Evolutionary conservation across 2,888 invertebrate genomes (phyloP), one percentile per base, ranked within the genome.

Genomic region (Drosophila multiciliata): DNA sequence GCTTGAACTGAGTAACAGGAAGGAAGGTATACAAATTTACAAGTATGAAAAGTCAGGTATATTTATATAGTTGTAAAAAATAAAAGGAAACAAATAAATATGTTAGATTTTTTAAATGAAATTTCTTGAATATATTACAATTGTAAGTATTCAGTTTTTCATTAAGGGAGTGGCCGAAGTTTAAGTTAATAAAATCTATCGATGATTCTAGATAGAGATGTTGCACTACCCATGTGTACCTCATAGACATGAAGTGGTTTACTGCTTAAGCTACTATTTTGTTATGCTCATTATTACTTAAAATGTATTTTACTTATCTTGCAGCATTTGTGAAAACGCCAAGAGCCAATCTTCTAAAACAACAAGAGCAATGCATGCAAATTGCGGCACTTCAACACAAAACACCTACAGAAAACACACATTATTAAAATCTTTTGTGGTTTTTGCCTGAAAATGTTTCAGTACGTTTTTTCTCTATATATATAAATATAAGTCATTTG

Each of bases 321-420:
- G 48, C 84, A 85, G 84, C 81, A 85, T 79, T 81, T 85, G 85
- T 83, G 84, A 84, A 83, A 62, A 68, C 85, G 76, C 71, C 68
- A 75, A 75, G 85, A 64, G 73, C 65, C 63, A 82, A 73, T 50
- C 71, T 68, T 77, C 70, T 67, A 69, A 71, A 71, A 82, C 77
- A 61, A 82, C 68, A 75, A 75, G 78, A 74, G 73, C 85, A 84
- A 83, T 87, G 88, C 84, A 85, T 85, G 84, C 81, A 73, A 62
- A 82, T 82, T 80, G 80, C 69, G 52, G 50, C 66, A 73, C 66
- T 52, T 66, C 63, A 79, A 73, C 50, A 71, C 65, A 66, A 57
- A 32, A 70, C 78, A 77, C 66, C 38, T 59, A 40, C 57, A 76
- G 67, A 71, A 42, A 54, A 40, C 38, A 62, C 40, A 74, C 57